Evolutionary conservation across 2,797 vertebrate species (phyloP).

Genomic region (Lepilemur ruficaudatus): DNA sequence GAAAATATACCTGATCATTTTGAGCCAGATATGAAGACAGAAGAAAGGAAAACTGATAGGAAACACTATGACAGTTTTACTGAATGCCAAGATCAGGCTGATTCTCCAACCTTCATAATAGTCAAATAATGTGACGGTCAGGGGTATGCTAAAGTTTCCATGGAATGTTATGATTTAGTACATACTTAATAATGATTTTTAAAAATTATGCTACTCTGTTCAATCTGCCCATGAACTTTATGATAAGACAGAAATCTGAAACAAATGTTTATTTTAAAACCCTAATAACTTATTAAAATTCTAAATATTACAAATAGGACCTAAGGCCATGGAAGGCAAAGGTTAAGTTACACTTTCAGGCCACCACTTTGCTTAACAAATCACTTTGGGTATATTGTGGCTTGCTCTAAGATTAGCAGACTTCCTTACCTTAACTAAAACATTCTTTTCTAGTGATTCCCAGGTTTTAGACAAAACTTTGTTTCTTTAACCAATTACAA

Average conservation of each 20-base stretch:
- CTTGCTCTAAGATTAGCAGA: background rate
- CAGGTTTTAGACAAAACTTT: background rate
- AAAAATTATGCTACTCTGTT: slow-evolving; percentile 41
- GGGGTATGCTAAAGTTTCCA: background rate
- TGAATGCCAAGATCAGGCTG: slow-evolving; percentile 6
- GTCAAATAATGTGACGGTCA: background rate
- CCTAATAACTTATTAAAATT: slow-evolving; percentile 26
- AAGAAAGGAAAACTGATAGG: background rate
- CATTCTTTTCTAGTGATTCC: background rate
- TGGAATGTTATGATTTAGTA: background rate
- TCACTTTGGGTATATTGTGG: background rate
- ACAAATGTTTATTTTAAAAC: background rate
- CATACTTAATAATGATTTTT: slow-evolving; percentile 18
- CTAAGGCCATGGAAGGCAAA: background rate
- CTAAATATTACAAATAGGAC: background rate
- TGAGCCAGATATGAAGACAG: background rate
- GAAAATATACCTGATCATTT: background rate
- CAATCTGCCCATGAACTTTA: background rate
- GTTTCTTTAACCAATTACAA: background rate
- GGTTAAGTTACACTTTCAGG: background rate
- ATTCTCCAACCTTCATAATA: background rate
- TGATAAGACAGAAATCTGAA: background rate
- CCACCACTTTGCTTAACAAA: background rate
- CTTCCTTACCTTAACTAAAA: background rate
- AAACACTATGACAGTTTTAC: background rate